Conservation (phyloP, 2,888 invertebrate species). For the Thumatha senex region DNA sequence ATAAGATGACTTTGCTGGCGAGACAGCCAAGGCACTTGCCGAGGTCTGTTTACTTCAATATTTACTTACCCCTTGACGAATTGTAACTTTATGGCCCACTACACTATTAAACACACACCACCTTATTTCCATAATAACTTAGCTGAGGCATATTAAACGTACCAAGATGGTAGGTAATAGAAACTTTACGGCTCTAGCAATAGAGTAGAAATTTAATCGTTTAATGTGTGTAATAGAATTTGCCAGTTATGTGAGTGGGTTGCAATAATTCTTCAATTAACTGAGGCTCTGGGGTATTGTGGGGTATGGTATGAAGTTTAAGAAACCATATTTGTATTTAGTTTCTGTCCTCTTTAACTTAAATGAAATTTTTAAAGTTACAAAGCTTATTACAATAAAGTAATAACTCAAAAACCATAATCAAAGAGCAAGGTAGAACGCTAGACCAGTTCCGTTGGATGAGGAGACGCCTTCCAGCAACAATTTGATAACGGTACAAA, state of each 20-base stretch:
- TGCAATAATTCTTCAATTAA: conserved; percentile 72
- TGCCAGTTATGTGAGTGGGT: conserved; percentile 51
- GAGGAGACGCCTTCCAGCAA: no score
- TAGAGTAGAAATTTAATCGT: conserved; percentile 39
- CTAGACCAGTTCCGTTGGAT: no score
- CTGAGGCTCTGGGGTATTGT: conserved; percentile 41
- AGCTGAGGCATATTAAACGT: conserved; percentile 23
- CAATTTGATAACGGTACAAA: no score
- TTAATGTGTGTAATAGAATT: conserved; percentile 43
- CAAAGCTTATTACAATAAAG: no score
- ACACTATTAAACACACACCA: conserved; percentile 21
- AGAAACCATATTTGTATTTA: background rate
- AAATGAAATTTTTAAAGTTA: no score
- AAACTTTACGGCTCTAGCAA: conserved; percentile 21
- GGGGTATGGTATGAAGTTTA: conserved; percentile 16
- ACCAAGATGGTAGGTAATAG: conserved; percentile 19
- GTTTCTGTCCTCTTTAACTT: no score
- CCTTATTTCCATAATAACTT: conserved; percentile 35
- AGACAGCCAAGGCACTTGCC: no score
- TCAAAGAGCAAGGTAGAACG: no score
- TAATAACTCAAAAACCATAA: no score
- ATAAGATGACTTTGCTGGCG: no score
- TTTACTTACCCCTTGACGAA: conserved; percentile 6
- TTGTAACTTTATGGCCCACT: conserved; percentile 9
- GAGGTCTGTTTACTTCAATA: no score